phyloP scores from a whole-genome alignment of 1,140 invertebrate species.

The Pogonognathellus flavescens region DNA sequence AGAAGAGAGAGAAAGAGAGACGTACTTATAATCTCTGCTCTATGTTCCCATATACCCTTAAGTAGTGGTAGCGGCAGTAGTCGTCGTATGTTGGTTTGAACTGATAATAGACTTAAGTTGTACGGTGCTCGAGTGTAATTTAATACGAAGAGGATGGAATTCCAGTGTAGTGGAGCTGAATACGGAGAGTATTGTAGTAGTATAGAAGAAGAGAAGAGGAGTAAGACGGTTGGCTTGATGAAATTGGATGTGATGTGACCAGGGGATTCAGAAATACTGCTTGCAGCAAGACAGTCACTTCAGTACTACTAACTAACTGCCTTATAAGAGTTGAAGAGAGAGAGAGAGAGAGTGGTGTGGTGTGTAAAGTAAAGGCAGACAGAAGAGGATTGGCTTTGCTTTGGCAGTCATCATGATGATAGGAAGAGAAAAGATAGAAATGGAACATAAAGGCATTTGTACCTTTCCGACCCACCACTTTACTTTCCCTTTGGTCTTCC shows the following conservation, averaged over 20 bases:
- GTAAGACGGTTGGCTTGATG: constrained; percentile 36
- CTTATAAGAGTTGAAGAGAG: neutral
- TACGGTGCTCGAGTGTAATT: constrained; percentile 8
- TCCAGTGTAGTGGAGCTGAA: neutral
- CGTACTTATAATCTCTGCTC: neutral
- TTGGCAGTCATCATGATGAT: neutral
- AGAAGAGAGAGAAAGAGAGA: neutral
- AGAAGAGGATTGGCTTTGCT: constrained; percentile 6
- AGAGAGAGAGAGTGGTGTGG: neutral
- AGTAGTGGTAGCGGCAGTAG: too few relatives aligned
- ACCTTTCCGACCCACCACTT: constrained; percentile 37
- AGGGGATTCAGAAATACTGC: constrained; percentile 29
- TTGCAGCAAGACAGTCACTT: neutral
- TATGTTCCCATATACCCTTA: too few relatives aligned
- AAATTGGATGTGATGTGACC: constrained; percentile 48
- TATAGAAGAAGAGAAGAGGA: neutral
- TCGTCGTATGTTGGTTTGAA: neutral
- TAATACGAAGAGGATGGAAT: neutral
- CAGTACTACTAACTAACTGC: neutral
- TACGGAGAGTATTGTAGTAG: neutral
- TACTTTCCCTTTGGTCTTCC: constrained; percentile 31
- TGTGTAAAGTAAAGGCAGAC: neutral
- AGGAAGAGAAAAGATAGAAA: constrained; percentile 42
- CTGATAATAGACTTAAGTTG: constrained; percentile 34
- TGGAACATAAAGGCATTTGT: constrained; percentile 48